phyloP scores from a whole-genome alignment of 2,888 invertebrate genomes.

The Drosophila ustulata region DNA sequence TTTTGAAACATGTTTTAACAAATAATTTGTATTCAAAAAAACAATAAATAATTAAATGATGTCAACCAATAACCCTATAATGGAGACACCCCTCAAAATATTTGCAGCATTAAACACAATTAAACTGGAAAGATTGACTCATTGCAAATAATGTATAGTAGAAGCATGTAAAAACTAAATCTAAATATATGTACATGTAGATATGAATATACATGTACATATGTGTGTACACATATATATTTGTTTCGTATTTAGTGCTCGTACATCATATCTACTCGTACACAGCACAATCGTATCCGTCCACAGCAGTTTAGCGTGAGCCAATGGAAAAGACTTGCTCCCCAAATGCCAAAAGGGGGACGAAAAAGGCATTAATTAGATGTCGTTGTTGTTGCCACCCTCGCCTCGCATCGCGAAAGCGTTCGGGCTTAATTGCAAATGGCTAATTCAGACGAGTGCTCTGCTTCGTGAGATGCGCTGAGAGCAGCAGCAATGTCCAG shows the following conservation, averaged over 20 bases:
- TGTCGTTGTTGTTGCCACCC: constrained; percentile 44
- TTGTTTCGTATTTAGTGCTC: background rate
- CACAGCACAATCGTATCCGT: background rate
- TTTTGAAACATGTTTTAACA: no score
- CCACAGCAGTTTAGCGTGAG: background rate
- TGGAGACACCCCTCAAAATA: no score
- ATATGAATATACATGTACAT: no score
- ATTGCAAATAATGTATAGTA: no score
- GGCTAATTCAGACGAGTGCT: constrained; percentile 14
- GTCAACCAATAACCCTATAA: no score
- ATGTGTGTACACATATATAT: no score
- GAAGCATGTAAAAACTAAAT: no score
- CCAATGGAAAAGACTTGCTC: constrained; percentile 45
- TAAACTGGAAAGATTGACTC: no score
- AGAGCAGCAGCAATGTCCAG: background rate
- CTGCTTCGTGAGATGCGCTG: background rate
- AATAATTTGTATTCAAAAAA: no score
- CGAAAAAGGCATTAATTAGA: constrained; percentile 44
- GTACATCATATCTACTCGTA: background rate
- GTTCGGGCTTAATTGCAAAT: constrained; percentile 58
- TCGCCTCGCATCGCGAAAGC: constrained; percentile 5
- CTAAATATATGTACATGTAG: no score
- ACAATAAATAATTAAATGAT: no score
- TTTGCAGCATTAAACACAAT: no score
- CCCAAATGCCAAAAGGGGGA: background rate